These are phyloP conservation scores for Phengaris arion DNA, from an alignment of 2,888 invertebrate species.

Conservation along the genomic window DNA sequence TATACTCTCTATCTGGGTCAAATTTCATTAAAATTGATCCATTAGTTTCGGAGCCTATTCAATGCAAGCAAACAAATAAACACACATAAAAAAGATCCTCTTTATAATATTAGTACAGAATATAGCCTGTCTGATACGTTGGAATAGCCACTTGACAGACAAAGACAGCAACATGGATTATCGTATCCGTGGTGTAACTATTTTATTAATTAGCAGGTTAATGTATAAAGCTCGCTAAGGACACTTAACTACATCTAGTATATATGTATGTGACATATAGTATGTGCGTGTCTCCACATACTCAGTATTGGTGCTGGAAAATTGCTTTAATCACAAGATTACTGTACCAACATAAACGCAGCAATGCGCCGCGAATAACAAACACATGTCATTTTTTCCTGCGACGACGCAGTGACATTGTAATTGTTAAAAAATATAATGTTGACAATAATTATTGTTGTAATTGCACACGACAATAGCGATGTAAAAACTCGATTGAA, in stretches of 20 bases:
- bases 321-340: constrained; percentile 32
- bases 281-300: constrained; percentile 23
- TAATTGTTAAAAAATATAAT: constrained; percentile 15
- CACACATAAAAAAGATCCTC: too few species aligned
- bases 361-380: constrained; percentile 38
- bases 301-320: constrained; percentile 38
- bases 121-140: too few species aligned
- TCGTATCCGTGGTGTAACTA: too few species aligned
- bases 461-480: constrained; percentile 17
- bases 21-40: too few species aligned
- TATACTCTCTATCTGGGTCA: too few species aligned
- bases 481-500: not conserved
- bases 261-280: not conserved
- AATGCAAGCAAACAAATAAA: too few species aligned
- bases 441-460: constrained; percentile 16
- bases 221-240: too few species aligned
- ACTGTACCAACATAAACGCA: constrained; percentile 34
- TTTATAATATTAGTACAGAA: too few species aligned
- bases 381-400: constrained; percentile 50
- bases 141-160: too few species aligned
- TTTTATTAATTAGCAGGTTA: too few species aligned
- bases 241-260: not conserved
- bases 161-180: too few species aligned
- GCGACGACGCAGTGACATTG: not conserved
- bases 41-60: too few species aligned